These are phyloP conservation scores for Hylomyscus alleni DNA, from an alignment of 2,797 vertebrate genomes.

Conservation along the genomic window DNA sequence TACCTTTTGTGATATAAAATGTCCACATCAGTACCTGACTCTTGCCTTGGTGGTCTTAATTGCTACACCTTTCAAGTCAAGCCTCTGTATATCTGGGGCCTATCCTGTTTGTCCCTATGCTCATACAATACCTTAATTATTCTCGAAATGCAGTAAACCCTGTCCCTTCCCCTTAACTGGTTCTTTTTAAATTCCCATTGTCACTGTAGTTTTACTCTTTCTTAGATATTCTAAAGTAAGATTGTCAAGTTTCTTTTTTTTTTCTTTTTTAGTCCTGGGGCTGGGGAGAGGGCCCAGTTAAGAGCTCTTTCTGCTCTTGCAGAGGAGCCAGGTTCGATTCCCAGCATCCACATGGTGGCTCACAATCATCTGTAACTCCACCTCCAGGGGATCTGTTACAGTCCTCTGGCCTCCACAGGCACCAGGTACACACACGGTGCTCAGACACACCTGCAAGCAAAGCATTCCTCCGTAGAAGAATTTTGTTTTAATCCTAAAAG, in stretches of 20 bases:
- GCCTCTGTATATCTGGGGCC: not conserved
- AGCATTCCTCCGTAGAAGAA: not conserved
- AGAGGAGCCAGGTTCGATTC: too few species aligned
- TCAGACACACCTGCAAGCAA: not conserved
- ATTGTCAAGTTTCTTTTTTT: too few species aligned
- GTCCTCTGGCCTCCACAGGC: not conserved
- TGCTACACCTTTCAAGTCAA: not conserved
- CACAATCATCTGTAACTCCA: too few species aligned
- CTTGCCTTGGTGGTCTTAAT: not conserved
- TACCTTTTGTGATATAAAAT: not conserved
- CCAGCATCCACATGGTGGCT: too few species aligned
- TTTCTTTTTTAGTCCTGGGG: too few species aligned
- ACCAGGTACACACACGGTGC: not conserved
- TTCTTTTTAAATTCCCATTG: conserved; percentile 18
- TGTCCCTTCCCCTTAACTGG: not conserved
- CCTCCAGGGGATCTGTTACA: not conserved
- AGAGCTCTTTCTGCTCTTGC: too few species aligned
- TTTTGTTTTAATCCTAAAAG: not conserved
- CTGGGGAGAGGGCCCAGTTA: too few species aligned
- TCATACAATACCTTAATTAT: not conserved
- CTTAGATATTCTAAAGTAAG: conserved; percentile 18
- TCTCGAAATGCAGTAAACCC: not conserved
- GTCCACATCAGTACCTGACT: not conserved
- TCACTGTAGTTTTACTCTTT: not conserved
- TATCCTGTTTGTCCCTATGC: not conserved